Base-by-base conservation (phyloP, 1,140 invertebrate genomes). In the Drosophila micromelanica region DNA sequence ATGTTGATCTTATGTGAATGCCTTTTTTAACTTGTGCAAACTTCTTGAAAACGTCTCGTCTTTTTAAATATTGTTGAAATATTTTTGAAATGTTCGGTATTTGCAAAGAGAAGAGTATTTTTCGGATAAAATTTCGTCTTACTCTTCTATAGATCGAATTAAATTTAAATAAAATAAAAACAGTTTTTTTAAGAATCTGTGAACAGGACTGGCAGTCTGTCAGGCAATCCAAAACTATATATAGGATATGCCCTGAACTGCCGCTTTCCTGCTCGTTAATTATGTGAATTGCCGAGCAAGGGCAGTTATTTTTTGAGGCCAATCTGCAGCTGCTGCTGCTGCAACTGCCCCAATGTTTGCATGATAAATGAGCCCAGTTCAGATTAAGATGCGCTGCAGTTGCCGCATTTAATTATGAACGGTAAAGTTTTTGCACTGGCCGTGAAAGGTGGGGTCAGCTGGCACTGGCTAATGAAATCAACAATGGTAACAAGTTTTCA, bases 371-470 rank as follows among this genome's bases (percentile, higher is more conserved):
- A 57, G 23, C 13, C 27, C 40, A 38, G 40, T 17, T 56, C 27
- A 27, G 27, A 13, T 57, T 17, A 13, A 35, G 40, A 32, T 57
- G 64, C 60, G 51, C 52, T 23, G n/a, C 63, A 46, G 40, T 48
- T 42, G 49, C 40, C 74, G 74, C 78, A 86, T 65, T 84, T 79
- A 84, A 89, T 89, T 84, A 85, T 68, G 61, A 73, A 52, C 59
- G 42, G 15, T 35, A 69, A 82, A 89, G 67, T 67, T 87, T 87
- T 61, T 55, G 1, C 48, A 38, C 17, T 43, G 62, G 45, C 79
- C 12, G 27, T n/a, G 1, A 35, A 35, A 6, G 48, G 11, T 27
- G 54, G 64, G 57, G 64, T 55, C 61, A 69, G 17, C 11, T 27
- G 27, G n/a, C 11, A 2, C 5, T 2, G 6, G 57, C 67, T 79